Percentiles rank a stretch among this genome's conserved stretches.
Conservation (phyloP, 2,888 invertebrate species). For the Chrysotoxum bicinctum region DNA sequence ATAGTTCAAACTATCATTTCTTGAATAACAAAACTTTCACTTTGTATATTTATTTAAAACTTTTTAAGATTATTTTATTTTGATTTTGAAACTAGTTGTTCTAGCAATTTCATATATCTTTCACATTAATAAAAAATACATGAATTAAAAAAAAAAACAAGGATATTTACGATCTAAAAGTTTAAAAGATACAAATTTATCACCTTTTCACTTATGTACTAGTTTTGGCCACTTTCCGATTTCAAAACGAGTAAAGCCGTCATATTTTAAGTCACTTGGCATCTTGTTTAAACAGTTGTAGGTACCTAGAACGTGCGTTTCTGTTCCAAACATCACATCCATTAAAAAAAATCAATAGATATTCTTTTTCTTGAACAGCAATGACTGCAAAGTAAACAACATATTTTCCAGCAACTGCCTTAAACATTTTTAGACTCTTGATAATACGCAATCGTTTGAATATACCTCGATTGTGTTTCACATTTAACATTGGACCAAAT, state of each 20-base stretch:
- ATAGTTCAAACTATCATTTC: too few species aligned
- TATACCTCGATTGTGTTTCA: constrained; percentile 30
- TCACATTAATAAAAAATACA: too few species aligned
- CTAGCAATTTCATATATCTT: too few species aligned
- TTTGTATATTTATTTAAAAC: too few species aligned
- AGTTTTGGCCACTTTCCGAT: constrained; percentile 8
- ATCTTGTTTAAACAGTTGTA: constrained; percentile 61
- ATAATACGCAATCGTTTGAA: constrained; percentile 42
- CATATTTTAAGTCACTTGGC: constrained; percentile 13
- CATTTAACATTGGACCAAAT: constrained; percentile 68
- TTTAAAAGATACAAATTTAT: not conserved
- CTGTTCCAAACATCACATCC: constrained; percentile 26
- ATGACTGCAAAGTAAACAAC: constrained; percentile 49
- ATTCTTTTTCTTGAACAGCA: constrained; percentile 24
- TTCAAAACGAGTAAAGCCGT: not conserved
- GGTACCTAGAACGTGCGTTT: constrained; percentile 44
- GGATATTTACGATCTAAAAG: not conserved
- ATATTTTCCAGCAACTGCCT: constrained; percentile 37
- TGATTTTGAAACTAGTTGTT: too few species aligned
- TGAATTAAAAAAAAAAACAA: too few species aligned
- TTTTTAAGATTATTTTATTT: too few species aligned
- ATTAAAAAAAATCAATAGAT: constrained; percentile 41
- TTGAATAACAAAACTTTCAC: too few species aligned
- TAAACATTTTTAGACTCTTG: constrained; percentile 36
- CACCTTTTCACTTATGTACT: not conserved